phyloP scores from a whole-genome alignment of 2,888 invertebrate genomes.

The Amphimallon solstitiale region DNA sequence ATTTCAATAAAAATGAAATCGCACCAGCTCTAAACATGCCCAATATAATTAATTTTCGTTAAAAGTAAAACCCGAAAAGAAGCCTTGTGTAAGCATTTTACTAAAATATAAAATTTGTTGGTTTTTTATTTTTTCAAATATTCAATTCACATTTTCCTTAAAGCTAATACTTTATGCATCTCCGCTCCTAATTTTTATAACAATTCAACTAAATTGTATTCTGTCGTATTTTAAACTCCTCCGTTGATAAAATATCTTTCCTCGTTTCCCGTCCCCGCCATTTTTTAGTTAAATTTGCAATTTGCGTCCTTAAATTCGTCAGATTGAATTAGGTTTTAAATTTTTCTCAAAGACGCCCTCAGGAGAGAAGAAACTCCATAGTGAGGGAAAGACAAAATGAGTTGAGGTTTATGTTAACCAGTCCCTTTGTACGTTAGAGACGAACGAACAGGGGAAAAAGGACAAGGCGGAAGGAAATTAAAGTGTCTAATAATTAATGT shows the following conservation, averaged over 20 bases:
- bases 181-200: too few species aligned
- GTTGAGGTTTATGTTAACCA: slow-evolving; percentile 19
- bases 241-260: neutral
- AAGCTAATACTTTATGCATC: too few species aligned
- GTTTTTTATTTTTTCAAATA: too few species aligned
- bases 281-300: neutral
- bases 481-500: slow-evolving; percentile 22
- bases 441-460: slow-evolving; percentile 1
- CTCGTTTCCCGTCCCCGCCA: neutral
- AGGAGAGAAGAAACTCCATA: neutral
- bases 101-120: too few species aligned
- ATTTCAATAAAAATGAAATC: too few species aligned
- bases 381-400: neutral
- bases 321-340: slow-evolving; percentile 10
- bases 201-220: too few species aligned
- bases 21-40: too few species aligned
- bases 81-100: too few species aligned
- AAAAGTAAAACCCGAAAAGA: too few species aligned
- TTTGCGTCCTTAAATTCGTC: neutral
- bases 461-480: slow-evolving; percentile 4
- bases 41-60: too few species aligned
- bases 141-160: too few species aligned
- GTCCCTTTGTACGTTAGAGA: slow-evolving; percentile 1
- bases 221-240: neutral
- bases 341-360: neutral